Conservation (phyloP, 92 coral and sea anemone genomes). For the Actinostola sp. region DNA sequence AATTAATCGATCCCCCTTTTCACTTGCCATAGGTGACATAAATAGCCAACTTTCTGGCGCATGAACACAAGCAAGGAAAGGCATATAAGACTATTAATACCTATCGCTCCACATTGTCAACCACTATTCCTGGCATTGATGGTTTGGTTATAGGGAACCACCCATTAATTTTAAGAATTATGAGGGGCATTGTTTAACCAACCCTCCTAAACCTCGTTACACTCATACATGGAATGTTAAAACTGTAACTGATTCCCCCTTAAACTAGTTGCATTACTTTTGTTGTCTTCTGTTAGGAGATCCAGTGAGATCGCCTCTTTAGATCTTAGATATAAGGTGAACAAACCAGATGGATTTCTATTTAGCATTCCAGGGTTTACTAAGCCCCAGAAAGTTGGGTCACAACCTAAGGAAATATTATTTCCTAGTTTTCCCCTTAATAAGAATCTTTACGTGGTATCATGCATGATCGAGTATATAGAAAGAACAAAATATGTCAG, state of each 20-base stretch:
- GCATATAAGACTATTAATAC: conserved; percentile 4
- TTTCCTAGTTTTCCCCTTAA: conserved; percentile 13
- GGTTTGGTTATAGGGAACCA: conserved; percentile 28
- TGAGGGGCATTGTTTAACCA: conserved; percentile 15
- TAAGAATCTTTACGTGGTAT: conserved; percentile 26
- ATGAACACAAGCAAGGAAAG: not conserved
- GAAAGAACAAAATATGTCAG: conserved; percentile 29
- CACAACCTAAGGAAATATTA: conserved; percentile 21
- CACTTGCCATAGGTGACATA: conserved; percentile 12
- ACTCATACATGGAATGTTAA: conserved; percentile 31
- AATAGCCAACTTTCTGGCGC: conserved; percentile 17
- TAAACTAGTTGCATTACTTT: conserved; percentile 21
- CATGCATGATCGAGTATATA: conserved; percentile 30
- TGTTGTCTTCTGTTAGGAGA: conserved; percentile 22
- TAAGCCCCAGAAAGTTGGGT: conserved; percentile 21
- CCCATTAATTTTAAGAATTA: not conserved
- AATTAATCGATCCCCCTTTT: conserved; percentile 34
- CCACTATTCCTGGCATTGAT: not conserved
- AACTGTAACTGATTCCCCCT: conserved; percentile 12
- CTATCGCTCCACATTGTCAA: not conserved
- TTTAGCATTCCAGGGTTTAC: conserved; percentile 31
- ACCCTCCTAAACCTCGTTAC: conserved; percentile 37
- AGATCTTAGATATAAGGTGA: conserved; percentile 23
- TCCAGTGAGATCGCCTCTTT: conserved; percentile 30
- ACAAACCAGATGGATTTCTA: conserved; percentile 23